Evolutionary conservation across 2,888 invertebrate genomes (phyloP).

Genomic region (Metellina segmentata): DNA sequence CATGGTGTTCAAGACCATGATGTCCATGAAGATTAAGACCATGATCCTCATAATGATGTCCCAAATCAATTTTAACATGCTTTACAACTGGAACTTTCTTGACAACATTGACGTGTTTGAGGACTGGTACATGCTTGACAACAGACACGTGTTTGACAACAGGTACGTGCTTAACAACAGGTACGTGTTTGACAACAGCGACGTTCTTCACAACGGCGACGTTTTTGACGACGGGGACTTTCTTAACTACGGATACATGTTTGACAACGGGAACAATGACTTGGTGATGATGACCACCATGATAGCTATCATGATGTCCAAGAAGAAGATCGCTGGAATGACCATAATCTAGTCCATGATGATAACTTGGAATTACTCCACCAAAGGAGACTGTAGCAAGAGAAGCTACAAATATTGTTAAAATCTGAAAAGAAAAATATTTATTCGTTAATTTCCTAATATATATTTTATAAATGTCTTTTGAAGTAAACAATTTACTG

Average conservation of each 20-base stretch:
- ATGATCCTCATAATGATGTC: conserved; percentile 71
- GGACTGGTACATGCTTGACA: conserved; percentile 59
- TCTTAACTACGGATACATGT: conserved; percentile 56
- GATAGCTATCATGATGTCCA: conserved; percentile 2
- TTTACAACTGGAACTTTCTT: conserved; percentile 69
- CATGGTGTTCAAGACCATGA: conserved; percentile 9
- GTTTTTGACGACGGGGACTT: conserved; percentile 59
- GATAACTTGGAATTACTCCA: conserved; percentile 43
- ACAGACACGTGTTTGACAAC: conserved; percentile 65
- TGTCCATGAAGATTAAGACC: conserved; percentile 41
- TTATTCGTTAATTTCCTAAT: no score
- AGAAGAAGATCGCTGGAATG: conserved; percentile 11
- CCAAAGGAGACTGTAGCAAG: conserved; percentile 49
- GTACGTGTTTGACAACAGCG: conserved; percentile 60
- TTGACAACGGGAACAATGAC: conserved; percentile 65
- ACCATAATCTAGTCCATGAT: conserved; percentile 14
- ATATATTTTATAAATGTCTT: no score
- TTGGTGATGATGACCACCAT: conserved; percentile 48
- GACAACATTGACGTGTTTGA: conserved; percentile 64
- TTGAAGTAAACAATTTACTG: no score
- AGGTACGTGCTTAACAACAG: conserved; percentile 67
- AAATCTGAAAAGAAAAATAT: conserved; percentile 33
- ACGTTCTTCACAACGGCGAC: conserved; percentile 64
- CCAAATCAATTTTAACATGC: conserved; percentile 62
- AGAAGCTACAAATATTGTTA: conserved; percentile 26